phyloP scores from a whole-genome alignment of 2,797 vertebrate genomes.

The Ibycter americanus region DNA sequence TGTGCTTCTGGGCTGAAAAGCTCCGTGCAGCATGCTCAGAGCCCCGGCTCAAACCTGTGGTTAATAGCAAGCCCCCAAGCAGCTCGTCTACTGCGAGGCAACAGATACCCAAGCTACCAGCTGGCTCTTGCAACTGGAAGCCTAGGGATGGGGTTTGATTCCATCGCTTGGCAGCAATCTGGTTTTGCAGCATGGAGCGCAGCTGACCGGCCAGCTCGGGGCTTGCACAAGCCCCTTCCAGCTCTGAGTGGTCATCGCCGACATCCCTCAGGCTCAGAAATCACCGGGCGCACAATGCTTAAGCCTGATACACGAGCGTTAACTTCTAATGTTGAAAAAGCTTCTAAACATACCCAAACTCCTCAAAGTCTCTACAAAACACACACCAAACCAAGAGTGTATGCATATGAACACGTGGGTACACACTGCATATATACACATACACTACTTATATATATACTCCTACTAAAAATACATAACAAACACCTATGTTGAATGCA shows the following conservation, averaged over 20 bases:
- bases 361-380: not conserved
- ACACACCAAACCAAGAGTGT: accelerated
- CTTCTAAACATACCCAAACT: not conserved
- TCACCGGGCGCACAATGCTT: not conserved
- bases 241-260: accelerated
- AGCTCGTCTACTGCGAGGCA: not conserved
- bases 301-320: not conserved
- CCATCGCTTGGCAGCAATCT: not conserved
- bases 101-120: not conserved
- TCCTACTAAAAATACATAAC: not conserved
- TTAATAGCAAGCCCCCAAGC: not conserved
- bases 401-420: accelerated
- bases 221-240: not conserved
- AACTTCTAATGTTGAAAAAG: not conserved
- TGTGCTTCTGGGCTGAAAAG: not conserved
- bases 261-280: not conserved
- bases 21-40: not conserved
- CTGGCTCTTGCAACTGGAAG: not conserved
- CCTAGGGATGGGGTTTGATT: not conserved
- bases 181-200: not conserved
- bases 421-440: accelerated
- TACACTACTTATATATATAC: accelerated
- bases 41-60: not conserved
- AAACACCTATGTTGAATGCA: accelerated
- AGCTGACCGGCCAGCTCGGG: not conserved